Conservation (phyloP, 2,113 vertebrate genomes). For the Ptilorrhoa leucosticta region DNA sequence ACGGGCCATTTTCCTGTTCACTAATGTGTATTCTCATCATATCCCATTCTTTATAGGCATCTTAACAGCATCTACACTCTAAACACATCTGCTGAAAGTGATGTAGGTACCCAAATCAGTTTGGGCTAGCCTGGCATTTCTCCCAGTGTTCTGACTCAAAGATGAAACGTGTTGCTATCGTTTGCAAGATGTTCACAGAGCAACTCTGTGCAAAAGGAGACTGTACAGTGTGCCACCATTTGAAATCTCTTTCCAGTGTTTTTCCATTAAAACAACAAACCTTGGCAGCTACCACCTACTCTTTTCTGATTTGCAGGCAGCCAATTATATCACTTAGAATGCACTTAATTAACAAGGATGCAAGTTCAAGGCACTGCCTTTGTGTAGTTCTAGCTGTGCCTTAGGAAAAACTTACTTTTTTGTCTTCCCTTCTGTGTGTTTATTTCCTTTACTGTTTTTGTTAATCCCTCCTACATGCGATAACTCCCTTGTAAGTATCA, state of each 20-base stretch:
- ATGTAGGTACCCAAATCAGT: neutral
- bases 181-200: conserved; percentile 9
- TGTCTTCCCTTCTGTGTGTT: neutral
- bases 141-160: neutral
- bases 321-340: neutral
- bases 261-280: conserved; percentile 11
- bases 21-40: neutral
- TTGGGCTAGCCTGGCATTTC: neutral
- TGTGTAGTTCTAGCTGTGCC: neutral
- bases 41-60: neutral
- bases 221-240: neutral
- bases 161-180: neutral
- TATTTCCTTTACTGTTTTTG: neutral
- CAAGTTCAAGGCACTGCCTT: conserved; percentile 32
- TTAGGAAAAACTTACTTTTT: neutral
- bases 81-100: neutral
- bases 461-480: neutral
- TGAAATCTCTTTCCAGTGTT: neutral
- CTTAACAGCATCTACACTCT: neutral
- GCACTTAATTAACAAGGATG: neutral
- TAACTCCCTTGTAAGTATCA: neutral
- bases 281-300: neutral
- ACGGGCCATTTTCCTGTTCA: neutral
- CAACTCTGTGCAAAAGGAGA: neutral
- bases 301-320: conserved; percentile 15